These are phyloP conservation scores for Lophura nycthemera DNA, from an alignment of 2,113 vertebrate genomes.

Conservation along the genomic window DNA sequence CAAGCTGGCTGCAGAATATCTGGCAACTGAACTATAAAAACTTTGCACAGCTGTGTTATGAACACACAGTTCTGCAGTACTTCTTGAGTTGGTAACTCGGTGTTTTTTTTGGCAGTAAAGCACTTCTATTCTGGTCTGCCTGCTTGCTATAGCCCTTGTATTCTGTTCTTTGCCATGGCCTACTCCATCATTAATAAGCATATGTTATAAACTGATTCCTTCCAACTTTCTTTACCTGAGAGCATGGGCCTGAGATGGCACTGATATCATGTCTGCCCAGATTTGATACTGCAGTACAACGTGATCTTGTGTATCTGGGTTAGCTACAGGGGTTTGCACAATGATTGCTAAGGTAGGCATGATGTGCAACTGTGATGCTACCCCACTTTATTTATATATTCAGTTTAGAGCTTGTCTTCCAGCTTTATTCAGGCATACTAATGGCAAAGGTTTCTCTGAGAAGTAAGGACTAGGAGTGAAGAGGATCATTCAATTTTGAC, in stretches of 20 bases:
- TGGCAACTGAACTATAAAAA: not conserved
- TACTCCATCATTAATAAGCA: not conserved
- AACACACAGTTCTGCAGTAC: not conserved
- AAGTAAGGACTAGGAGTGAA: not conserved
- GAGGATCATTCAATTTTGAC: not conserved
- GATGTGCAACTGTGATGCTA: not conserved
- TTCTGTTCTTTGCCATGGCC: not conserved
- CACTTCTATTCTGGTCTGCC: not conserved
- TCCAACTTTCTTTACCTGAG: not conserved
- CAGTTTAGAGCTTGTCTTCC: not conserved
- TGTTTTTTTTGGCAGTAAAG: not conserved
- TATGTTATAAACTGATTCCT: not conserved
- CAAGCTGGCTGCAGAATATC: not conserved
- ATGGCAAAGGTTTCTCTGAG: not conserved
- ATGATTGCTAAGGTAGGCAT: not conserved
- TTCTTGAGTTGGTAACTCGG: not conserved
- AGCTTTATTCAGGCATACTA: not conserved
- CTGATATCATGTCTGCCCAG: not conserved
- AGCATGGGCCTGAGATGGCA: not conserved
- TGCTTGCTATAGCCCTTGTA: not conserved
- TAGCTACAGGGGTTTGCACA: not conserved
- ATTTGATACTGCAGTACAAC: not conserved
- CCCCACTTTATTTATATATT: not conserved
- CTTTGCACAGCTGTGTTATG: not conserved
- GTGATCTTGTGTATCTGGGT: not conserved